Conservation (phyloP, 2,888 invertebrate species). For the Polydesmus complanatus region DNA sequence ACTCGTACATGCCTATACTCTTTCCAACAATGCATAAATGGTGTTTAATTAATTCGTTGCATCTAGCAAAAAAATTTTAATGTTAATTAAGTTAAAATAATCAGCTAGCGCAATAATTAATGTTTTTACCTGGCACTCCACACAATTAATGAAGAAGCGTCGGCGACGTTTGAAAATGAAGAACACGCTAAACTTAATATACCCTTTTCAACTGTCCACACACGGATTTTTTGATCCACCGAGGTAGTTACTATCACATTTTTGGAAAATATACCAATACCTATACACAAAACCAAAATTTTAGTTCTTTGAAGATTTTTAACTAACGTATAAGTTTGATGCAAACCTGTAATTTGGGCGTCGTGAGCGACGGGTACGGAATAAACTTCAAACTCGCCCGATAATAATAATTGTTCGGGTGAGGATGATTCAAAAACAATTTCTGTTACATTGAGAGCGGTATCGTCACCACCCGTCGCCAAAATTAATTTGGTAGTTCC, state of each 20-base stretch:
- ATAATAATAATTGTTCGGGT: neutral
- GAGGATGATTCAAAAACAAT: neutral
- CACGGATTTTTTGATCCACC: conserved; percentile 4
- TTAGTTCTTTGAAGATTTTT: too few relatives aligned
- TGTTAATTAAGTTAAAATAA: too few relatives aligned
- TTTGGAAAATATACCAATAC: neutral
- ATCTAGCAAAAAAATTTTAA: too few relatives aligned
- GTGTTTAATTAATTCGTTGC: too few relatives aligned
- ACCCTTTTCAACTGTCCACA: neutral
- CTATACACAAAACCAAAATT: conserved; percentile 1
- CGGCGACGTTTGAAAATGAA: conserved; percentile 4
- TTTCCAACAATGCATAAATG: too few relatives aligned
- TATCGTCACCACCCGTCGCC: conserved; percentile 8
- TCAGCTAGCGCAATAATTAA: too few relatives aligned
- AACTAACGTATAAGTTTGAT: too few relatives aligned
- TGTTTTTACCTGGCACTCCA: neutral
- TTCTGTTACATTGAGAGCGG: neutral
- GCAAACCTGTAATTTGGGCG: conserved; percentile 8
- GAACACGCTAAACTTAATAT: neutral
- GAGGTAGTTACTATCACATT: neutral
- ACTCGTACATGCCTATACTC: too few relatives aligned
- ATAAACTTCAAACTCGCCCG: neutral
- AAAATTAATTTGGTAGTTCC: neutral
- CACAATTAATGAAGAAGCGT: neutral
- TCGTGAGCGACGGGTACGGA: neutral